phyloP scores from a whole-genome alignment of 2,888 invertebrate species.

The Crioceris asparagi region DNA sequence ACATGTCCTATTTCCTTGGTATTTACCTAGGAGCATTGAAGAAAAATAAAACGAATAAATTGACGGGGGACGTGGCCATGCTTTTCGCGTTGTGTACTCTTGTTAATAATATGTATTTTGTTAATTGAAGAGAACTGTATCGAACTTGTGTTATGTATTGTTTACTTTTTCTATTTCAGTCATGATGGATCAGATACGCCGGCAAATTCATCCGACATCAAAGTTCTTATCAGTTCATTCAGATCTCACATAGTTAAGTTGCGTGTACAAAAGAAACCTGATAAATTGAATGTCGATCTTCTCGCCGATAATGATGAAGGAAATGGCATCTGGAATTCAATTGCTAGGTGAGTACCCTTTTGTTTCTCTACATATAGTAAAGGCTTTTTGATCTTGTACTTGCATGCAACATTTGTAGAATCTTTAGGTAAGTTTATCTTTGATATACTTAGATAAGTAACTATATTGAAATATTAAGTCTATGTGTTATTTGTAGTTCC shows the following conservation, averaged over 20 bases:
- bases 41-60: too few species aligned
- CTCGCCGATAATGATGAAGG: slow-evolving; percentile 74
- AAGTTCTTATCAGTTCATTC: slow-evolving; percentile 71
- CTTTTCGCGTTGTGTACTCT: too few species aligned
- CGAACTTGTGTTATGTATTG: background rate
- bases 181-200: slow-evolving; percentile 70
- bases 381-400: too few species aligned
- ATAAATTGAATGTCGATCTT: slow-evolving; percentile 76
- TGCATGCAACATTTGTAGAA: slow-evolving; percentile 1
- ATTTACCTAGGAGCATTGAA: too few species aligned
- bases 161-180: slow-evolving; percentile 35
- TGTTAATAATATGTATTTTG: too few species aligned
- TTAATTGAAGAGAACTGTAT: too few species aligned
- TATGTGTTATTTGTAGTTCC: slow-evolving; percentile 38
- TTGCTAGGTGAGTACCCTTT: slow-evolving; percentile 58
- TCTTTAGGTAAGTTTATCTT: background rate
- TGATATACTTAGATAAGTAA: background rate
- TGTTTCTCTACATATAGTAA: too few species aligned
- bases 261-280: slow-evolving; percentile 82
- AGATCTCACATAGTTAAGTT: slow-evolving; percentile 86
- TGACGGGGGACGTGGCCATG: too few species aligned
- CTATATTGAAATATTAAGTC: background rate
- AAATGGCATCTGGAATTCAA: slow-evolving; percentile 86
- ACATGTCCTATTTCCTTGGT: too few species aligned
- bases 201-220: slow-evolving; percentile 56